A percentile compares a stretch with the other conserved stretches of the same genome.
phyloP scores from a whole-genome alignment of 2,797 vertebrate species.

The Microctenopoma steveboyesi region DNA sequence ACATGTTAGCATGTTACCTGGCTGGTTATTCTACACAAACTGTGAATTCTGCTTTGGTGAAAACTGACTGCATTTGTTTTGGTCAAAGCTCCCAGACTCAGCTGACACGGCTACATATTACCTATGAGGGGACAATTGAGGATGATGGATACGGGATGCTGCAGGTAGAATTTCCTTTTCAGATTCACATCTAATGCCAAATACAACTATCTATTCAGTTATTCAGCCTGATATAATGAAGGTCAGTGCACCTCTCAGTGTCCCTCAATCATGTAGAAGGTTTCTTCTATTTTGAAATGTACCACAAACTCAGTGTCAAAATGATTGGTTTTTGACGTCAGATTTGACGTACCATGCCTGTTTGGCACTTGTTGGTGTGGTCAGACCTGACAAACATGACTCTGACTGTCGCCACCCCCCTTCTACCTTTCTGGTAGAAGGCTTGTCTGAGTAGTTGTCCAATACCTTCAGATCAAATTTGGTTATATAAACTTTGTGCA shows the following conservation, averaged over 20 bases:
- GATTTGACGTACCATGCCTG: constrained; percentile 5
- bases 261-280: neutral
- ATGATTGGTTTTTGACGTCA: neutral
- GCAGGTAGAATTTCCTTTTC: constrained; percentile 85
- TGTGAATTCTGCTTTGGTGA: neutral
- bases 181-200: constrained; percentile 1
- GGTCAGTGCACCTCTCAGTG: neutral
- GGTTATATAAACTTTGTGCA: constrained; percentile 10
- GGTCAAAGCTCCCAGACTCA: constrained; percentile 85
- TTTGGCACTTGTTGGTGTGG: neutral
- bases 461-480: constrained; percentile 8
- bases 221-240: neutral
- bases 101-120: constrained; percentile 90
- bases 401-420: neutral
- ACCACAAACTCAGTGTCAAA: neutral
- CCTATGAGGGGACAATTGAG: constrained; percentile 94
- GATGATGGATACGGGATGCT: constrained; percentile 93
- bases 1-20: too few relatives aligned
- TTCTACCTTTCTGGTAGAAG: constrained; percentile 15
- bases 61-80: constrained; percentile 28
- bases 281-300: neutral
- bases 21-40: neutral
- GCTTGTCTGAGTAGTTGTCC: neutral
- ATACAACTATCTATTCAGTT: neutral
- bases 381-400: constrained; percentile 13